These are phyloP conservation scores for Yponomeuta malinellus DNA, from an alignment of 2,888 invertebrate genomes.

Conservation along the genomic window DNA sequence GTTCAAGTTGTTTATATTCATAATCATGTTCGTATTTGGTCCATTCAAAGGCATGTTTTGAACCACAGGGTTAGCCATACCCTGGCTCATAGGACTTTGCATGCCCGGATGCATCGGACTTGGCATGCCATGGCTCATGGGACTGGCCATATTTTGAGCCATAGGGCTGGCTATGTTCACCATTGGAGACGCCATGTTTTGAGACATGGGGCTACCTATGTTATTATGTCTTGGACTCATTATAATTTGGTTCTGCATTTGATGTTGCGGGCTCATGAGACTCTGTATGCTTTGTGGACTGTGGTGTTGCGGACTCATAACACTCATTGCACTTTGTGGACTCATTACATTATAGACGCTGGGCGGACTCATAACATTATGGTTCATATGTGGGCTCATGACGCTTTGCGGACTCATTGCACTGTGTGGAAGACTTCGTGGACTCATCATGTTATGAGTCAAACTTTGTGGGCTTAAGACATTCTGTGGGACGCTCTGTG, in stretches of 20 bases:
- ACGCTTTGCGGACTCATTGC: constrained; percentile 67
- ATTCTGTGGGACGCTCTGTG: constrained; percentile 36
- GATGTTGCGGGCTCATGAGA: constrained; percentile 55
- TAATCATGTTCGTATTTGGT: constrained; percentile 37
- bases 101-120: constrained; percentile 65
- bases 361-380: constrained; percentile 63
- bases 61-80: constrained; percentile 59
- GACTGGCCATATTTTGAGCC: constrained; percentile 51
- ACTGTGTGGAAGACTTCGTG: constrained; percentile 63
- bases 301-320: constrained; percentile 68
- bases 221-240: constrained; percentile 65
- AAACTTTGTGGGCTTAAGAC: constrained; percentile 60
- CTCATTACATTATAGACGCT: constrained; percentile 67
- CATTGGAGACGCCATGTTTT: constrained; percentile 57
- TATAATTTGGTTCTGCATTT: constrained; percentile 64
- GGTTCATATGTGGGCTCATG: constrained; percentile 59
- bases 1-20: constrained; percentile 42
- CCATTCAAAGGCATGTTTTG: constrained; percentile 55
- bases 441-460: constrained; percentile 63
- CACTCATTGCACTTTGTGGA: constrained; percentile 67
- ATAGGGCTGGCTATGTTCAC: constrained; percentile 53
- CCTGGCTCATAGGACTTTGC: constrained; percentile 62
- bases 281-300: constrained; percentile 68
- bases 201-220: constrained; percentile 46
- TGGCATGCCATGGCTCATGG: constrained; percentile 63